Evolutionary conservation across 1,140 invertebrate genomes (phyloP).

Genomic region (Halictus rubicundus): DNA sequence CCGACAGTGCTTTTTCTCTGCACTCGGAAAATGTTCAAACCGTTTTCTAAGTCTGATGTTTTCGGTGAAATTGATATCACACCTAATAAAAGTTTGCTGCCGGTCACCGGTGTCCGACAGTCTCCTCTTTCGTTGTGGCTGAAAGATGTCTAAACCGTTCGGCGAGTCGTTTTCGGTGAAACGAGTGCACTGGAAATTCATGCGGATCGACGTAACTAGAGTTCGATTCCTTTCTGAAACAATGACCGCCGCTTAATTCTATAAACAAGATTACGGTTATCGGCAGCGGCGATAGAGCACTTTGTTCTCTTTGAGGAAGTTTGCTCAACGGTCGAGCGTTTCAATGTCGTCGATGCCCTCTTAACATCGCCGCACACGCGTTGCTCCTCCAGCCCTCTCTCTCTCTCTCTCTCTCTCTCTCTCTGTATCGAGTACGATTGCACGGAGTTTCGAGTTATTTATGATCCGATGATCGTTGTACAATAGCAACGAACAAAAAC

Average conservation of each 20-base stretch:
- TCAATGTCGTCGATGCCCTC: conserved; percentile 39
- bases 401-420: no score
- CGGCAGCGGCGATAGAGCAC: conserved; percentile 10
- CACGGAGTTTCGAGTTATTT: not conserved
- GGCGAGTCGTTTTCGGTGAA: no score
- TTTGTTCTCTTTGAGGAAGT: conserved; percentile 44
- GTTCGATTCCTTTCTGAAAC: conserved; percentile 8
- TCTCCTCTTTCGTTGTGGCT: no score
- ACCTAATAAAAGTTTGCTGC: no score
- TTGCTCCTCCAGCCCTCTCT: not conserved
- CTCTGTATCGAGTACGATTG: not conserved
- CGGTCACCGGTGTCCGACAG: no score
- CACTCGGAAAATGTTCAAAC: no score
- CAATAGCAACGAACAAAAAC: no score
- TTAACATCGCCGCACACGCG: not conserved
- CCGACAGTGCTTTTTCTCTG: no score
- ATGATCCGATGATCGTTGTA: not conserved
- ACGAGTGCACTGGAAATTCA: no score
- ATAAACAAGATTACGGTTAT: conserved; percentile 51
- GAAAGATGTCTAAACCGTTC: no score
- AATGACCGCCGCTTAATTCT: conserved; percentile 37
- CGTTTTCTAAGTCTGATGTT: no score
- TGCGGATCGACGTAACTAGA: not conserved
- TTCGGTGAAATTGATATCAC: no score
- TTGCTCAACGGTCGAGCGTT: conserved; percentile 24